Base-by-base conservation (phyloP, 64 coral and sea anemone species). In the Anthopleura sola region DNA sequence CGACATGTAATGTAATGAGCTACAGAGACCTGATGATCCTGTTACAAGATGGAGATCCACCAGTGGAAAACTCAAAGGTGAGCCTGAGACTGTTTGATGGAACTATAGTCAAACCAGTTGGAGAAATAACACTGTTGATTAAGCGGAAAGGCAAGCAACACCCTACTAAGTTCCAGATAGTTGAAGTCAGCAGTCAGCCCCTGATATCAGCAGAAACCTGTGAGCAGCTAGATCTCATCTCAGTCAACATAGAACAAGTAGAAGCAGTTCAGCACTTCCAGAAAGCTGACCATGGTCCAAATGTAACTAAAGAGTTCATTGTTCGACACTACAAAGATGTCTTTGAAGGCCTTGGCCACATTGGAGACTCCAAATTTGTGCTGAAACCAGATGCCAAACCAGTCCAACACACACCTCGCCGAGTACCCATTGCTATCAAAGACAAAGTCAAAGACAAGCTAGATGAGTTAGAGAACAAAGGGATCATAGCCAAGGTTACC, bases 171-270 rank as follows among this genome's bases (percentile, higher is more conserved):
- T 86, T 91, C 37, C 75, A 91, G 75, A 79, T 91, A 68, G 78
- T 86, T 75, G 19, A 81, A 29, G 21, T 62, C 14, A 91, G 62
- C 37, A 86, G 78, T 57, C 84, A 91, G 18, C 77, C 78, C 29
- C 47, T 91, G 36, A 64, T 91, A 81, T 91, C 84, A 33, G 56
- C 84, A 16, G 90, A 91, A 82, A 86, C 78, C 6, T 82, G 90
- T 54, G 49, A 86, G 78, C 39, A 86, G 81, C 77, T 84, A 37
- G 75, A 77, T 18, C 75, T 55, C 33, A 51, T 90, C 29, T 64
- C 60, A 69, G 12, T 86, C 84, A 86, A 68, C 62, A 48, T 31
- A 86, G 58, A 86, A 62, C 62, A 0, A 68, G 60, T 66, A 86
- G 17, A 76, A 16, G 66, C 66, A 6, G 83, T 85, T 37, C 56